Percentiles rank a stretch among this genome's conserved stretches.
These are phyloP conservation scores for Gobio occitaniae DNA, from an alignment of 2,797 vertebrate genomes.

Conservation along the genomic window DNA sequence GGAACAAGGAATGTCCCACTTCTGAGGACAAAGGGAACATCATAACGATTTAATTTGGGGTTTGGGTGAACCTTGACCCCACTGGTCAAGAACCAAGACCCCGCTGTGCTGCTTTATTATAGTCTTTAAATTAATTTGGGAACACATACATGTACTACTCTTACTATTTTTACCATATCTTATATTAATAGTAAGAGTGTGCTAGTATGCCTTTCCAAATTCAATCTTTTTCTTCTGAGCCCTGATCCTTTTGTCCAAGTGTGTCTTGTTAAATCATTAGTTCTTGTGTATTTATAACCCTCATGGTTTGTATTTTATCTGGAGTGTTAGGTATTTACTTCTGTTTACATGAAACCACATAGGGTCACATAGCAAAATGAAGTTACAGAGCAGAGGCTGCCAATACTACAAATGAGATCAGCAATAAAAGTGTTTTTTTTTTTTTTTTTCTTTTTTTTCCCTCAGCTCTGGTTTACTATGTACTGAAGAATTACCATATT, in stretches of 20 bases:
- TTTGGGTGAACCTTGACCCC: no score
- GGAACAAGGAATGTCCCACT: no score
- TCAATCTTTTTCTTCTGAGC: not conserved
- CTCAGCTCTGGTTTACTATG: not conserved
- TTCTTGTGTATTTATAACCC: not conserved
- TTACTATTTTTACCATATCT: no score
- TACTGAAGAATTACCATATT: constrained; percentile 4
- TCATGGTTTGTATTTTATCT: not conserved
- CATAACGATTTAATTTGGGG: no score
- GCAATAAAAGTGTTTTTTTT: not conserved
- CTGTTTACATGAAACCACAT: not conserved
- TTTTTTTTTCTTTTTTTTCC: not conserved
- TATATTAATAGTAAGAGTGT: no score
- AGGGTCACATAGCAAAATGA: not conserved
- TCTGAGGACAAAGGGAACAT: no score
- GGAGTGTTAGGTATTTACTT: not conserved
- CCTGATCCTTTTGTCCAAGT: not conserved
- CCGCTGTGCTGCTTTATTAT: no score
- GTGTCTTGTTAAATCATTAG: not conserved
- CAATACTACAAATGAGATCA: not conserved
- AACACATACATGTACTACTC: no score
- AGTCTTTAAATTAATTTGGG: no score
- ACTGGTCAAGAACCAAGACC: no score
- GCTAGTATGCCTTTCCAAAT: not conserved
- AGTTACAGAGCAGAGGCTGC: not conserved